Evolutionary conservation across 2,888 invertebrate genomes (phyloP).

Genomic region (Subacronicta megacephala): DNA sequence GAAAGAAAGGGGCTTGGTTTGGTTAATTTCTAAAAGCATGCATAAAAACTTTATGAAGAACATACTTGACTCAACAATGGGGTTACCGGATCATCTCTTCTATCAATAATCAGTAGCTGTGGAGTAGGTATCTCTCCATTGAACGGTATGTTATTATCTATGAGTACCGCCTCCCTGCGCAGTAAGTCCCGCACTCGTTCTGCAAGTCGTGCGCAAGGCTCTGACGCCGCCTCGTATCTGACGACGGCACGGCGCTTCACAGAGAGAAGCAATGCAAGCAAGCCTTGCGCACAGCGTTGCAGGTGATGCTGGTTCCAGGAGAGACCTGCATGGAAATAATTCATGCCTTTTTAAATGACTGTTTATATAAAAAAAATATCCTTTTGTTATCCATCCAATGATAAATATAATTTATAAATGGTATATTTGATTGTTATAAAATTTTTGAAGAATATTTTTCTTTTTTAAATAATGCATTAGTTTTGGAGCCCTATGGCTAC

Average conservation of each 20-base stretch:
- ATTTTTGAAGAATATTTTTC: too few species aligned
- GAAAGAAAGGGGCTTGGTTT: too few species aligned
- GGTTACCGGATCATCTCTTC: constrained; percentile 98
- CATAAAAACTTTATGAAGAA: neutral
- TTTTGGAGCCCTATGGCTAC: too few species aligned
- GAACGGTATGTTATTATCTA: constrained; percentile 95
- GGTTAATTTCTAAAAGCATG: too few species aligned
- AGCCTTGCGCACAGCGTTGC: constrained; percentile 94
- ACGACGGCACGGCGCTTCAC: constrained; percentile 97
- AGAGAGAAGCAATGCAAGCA: constrained; percentile 95
- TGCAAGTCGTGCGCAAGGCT: constrained; percentile 95
- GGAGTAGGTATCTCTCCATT: constrained; percentile 94
- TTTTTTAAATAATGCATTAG: too few species aligned
- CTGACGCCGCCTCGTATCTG: constrained; percentile 96
- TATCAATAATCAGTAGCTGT: constrained; percentile 96
- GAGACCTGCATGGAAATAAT: constrained; percentile 85
- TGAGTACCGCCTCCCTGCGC: constrained; percentile 95
- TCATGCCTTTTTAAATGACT: too few species aligned
- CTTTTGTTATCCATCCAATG: too few species aligned
- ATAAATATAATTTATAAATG: too few species aligned
- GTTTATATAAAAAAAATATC: too few species aligned
- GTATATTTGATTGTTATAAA: too few species aligned
- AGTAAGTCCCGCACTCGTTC: constrained; percentile 96
- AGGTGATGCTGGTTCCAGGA: constrained; percentile 94
- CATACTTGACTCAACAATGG: constrained; percentile 96